These are phyloP conservation scores for Drosophila mojavensis DNA, from an alignment of 1,140 invertebrate genomes.

Conservation along the genomic window DNA sequence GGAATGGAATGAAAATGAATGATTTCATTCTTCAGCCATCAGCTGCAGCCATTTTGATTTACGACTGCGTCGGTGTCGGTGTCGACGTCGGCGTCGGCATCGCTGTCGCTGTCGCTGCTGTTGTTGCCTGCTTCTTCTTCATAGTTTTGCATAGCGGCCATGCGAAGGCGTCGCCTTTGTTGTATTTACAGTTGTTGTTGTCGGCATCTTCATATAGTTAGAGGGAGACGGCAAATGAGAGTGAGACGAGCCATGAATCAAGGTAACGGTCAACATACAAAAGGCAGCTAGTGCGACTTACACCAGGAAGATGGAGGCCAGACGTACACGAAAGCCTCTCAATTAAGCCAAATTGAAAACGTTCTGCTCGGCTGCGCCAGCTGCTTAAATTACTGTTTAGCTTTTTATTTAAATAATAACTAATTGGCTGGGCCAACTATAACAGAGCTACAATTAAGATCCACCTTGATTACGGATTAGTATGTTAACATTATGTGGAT, in stretches of 20 bases:
- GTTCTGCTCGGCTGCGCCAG: slow-evolving; percentile 68
- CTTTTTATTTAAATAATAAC: slow-evolving; percentile 76
- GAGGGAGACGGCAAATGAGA: neutral
- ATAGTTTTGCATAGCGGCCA: slow-evolving; percentile 51
- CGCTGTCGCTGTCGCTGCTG: neutral
- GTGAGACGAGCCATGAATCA: slow-evolving; percentile 14
- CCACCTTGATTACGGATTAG: neutral
- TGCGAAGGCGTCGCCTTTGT: slow-evolving; percentile 67
- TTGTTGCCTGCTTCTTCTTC: slow-evolving; percentile 18
- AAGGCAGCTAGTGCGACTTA: slow-evolving; percentile 64
- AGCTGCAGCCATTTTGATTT: slow-evolving; percentile 79
- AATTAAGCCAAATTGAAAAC: slow-evolving; percentile 53
- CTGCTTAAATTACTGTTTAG: slow-evolving; percentile 62
- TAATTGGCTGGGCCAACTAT: slow-evolving; percentile 52
- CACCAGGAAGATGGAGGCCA: slow-evolving; percentile 6
- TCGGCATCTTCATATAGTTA: slow-evolving; percentile 54
- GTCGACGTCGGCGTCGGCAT: slow-evolving; percentile 13
- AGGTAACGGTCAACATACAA: slow-evolving; percentile 69
- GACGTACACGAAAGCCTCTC: slow-evolving; percentile 39
- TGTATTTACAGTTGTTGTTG: slow-evolving; percentile 27
- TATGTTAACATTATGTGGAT: neutral
- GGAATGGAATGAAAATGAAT: slow-evolving; percentile 55
- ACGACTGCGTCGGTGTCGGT: slow-evolving; percentile 51
- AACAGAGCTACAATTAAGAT: slow-evolving; percentile 10
- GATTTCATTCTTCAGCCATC: slow-evolving; percentile 78